Conservation (phyloP, 2,113 vertebrate genomes). For the Oncorhynchus kisutch region DNA sequence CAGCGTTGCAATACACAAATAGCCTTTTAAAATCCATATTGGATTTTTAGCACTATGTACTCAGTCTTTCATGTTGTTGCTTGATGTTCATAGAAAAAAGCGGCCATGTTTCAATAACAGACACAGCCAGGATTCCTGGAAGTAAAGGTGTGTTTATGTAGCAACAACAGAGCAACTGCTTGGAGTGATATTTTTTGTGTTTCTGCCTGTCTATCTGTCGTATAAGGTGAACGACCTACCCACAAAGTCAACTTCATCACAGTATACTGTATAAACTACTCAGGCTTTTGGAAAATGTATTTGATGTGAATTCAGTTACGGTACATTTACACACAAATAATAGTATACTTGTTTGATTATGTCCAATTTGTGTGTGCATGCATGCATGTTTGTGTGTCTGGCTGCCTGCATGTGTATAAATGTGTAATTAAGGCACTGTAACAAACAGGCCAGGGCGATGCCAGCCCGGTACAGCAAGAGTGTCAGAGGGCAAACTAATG, state of each 20-base stretch:
- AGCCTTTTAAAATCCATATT: not conserved
- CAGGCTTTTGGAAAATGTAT: not conserved
- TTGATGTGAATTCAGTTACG: not conserved
- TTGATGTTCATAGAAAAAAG: conserved; percentile 24
- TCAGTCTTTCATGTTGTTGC: conserved; percentile 30
- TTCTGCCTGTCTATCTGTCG: not conserved
- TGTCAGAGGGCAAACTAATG: not conserved
- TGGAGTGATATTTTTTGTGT: not conserved
- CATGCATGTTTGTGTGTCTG: no score
- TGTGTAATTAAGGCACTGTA: not conserved
- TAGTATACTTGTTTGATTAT: no score
- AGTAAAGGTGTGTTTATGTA: conserved; percentile 24
- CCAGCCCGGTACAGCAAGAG: not conserved
- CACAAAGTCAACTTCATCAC: not conserved
- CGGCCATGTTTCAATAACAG: conserved; percentile 23
- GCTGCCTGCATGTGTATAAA: no score
- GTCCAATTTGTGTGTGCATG: no score
- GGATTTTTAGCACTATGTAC: conserved; percentile 16
- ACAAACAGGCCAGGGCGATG: not conserved
- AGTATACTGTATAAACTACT: not conserved
- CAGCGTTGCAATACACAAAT: conserved; percentile 7
- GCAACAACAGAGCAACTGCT: not conserved
- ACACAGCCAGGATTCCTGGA: conserved; percentile 30
- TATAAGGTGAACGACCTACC: not conserved
- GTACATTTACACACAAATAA: not conserved